Evolutionary conservation across 2,113 vertebrate genomes (phyloP).

Genomic region (Puntigrus tetrazona): DNA sequence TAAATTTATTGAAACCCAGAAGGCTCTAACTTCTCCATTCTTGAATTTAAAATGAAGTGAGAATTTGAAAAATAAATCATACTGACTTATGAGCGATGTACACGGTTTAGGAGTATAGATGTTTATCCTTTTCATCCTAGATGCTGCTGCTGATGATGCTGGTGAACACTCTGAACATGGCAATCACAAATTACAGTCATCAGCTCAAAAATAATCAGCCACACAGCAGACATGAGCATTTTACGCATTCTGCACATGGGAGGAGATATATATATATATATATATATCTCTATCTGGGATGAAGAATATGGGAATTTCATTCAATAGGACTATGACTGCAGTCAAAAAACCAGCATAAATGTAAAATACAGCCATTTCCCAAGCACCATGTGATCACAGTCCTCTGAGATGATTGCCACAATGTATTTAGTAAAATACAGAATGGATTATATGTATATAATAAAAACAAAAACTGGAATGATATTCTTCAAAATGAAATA

Average conservation of each 20-base stretch:
- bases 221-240: neutral
- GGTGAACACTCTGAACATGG: conserved; percentile 27
- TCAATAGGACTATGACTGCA: conserved; percentile 38
- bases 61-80: conserved; percentile 37
- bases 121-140: conserved; percentile 9
- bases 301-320: conserved; percentile 56
- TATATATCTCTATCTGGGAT: conserved; percentile 37
- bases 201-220: conserved; percentile 12
- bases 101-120: conserved; percentile 4
- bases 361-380: conserved; percentile 54
- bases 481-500: conserved; percentile 33
- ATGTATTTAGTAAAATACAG: conserved; percentile 54
- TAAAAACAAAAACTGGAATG: conserved; percentile 8
- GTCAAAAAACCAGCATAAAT: conserved; percentile 51
- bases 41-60: conserved; percentile 44
- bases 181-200: conserved; percentile 16
- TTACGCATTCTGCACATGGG: too few species aligned
- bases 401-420: conserved; percentile 73
- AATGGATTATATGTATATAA: conserved; percentile 30
- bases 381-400: conserved; percentile 60
- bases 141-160: conserved; percentile 30
- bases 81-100: conserved; percentile 32
- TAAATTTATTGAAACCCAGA: conserved; percentile 64
- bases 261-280: too few species aligned
- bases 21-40: conserved; percentile 56